phyloP scores from a whole-genome alignment of 2,888 invertebrate species.

The Phasia obesa region DNA sequence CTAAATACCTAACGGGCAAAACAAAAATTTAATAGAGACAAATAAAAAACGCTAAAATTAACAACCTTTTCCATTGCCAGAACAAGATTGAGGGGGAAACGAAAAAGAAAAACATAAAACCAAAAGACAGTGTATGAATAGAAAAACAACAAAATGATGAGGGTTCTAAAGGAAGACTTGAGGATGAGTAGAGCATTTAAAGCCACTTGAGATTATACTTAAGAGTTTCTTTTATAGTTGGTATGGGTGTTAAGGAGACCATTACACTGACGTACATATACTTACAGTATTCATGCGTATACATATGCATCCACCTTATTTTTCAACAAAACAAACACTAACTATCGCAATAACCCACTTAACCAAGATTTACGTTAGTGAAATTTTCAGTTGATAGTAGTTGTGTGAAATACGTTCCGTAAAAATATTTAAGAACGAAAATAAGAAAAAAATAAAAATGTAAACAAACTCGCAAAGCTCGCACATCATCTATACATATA shows the following conservation, averaged over 20 bases:
- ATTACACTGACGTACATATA: not conserved
- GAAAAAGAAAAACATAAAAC: not conserved
- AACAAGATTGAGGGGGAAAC: not conserved
- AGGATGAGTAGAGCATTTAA: slow-evolving; percentile 52
- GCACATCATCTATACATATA: no score
- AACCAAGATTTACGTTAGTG: no score
- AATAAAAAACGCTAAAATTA: slow-evolving; percentile 47
- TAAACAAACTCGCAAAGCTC: no score
- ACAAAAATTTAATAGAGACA: slow-evolving; percentile 35
- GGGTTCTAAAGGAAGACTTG: slow-evolving; percentile 50
- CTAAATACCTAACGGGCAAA: not conserved
- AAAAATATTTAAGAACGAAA: no score
- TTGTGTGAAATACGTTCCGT: no score
- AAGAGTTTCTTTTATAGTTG: not conserved
- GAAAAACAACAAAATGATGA: slow-evolving; percentile 26
- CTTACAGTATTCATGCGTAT: no score
- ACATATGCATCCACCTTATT: no score
- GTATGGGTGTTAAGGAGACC: not conserved
- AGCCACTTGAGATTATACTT: slow-evolving; percentile 48
- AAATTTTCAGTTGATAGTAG: no score
- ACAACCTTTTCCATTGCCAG: slow-evolving; percentile 35
- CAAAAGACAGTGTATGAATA: not conserved
- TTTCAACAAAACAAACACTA: no score
- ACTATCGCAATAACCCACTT: no score
- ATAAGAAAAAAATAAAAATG: not conserved